Evolutionary conservation across 2,113 vertebrate species (phyloP), one percentile per base, ranked within the genome.

Genomic region (Hypanus sabinus): DNA sequence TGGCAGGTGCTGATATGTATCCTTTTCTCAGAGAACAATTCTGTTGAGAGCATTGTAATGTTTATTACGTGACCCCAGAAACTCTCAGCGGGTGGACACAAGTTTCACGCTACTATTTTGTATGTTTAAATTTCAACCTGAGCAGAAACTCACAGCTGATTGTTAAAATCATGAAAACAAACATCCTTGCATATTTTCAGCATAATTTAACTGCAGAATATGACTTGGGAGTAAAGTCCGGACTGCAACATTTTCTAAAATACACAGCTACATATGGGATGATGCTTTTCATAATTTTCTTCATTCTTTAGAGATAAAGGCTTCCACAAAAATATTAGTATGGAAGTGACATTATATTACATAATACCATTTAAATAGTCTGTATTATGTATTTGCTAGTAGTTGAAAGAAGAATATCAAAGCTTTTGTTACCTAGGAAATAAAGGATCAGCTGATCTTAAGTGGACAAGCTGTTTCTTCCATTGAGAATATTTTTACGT

Each of bases 401-500:
- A 57, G 46, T 57, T 85, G 12, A 85, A 85, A 46, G 20, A 22
- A 90, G n/a, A 90, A 33, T 7, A 90, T 68, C 83, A 88, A 88
- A 88, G 57, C 85, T 90, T 18, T 16, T 33, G 57, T n/a, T 90
- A 62, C 30, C 60, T 8, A 33, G n/a, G 62, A 33, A 90, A 65
- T 90, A 90, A 65, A 65, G 14, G 30, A 68, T 90, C 60, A 90
- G 62, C 62, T 90, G 57, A 90, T 88, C 14, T 88, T 12, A 88
- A 88, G 8, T 12, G 27, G 30, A 9, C 12, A 65, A 33, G 85
- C 27, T 88, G 27, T 88, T 85, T 65, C 24, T 65, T 60, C 57
- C 85, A 88, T 88, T 88, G 30, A 65, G 30, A 88, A 88, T 33
- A 5, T 18, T 88, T 88, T 62, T 88, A 62, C 11, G 10, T 33